These are phyloP conservation scores for Oncorhynchus tshawytscha DNA, from an alignment of 2,113 vertebrate species.

Conservation along the genomic window DNA sequence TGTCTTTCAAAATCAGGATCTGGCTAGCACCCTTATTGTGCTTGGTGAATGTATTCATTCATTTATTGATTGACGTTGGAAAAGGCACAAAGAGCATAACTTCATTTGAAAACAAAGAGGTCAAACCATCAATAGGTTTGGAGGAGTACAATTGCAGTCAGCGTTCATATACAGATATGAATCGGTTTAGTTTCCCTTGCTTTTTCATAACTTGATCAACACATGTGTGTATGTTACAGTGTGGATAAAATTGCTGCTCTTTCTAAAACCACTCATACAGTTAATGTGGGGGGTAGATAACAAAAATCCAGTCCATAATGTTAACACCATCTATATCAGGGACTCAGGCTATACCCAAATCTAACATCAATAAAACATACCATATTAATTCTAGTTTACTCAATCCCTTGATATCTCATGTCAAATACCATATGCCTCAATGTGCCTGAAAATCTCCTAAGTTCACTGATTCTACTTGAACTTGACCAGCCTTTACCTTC, in stretches of 20 bases:
- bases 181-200: background rate
- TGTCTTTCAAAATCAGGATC: slow-evolving; percentile 20
- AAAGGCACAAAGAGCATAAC: slow-evolving; percentile 23
- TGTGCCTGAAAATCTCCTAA: slow-evolving; percentile 1
- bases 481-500: slow-evolving; percentile 19
- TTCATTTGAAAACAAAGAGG: slow-evolving; percentile 8
- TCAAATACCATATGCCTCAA: slow-evolving; percentile 23
- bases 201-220: background rate
- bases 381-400: background rate
- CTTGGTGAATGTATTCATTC: slow-evolving; percentile 41
- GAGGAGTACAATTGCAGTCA: background rate
- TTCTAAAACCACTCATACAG: too few relatives aligned
- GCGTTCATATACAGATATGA: background rate
- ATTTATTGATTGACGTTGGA: slow-evolving; percentile 41
- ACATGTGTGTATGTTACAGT: background rate
- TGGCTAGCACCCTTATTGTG: background rate
- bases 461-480: slow-evolving; percentile 25
- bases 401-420: background rate
- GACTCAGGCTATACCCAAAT: background rate
- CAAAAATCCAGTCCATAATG: background rate
- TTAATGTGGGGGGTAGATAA: background rate
- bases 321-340: background rate
- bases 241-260: background rate
- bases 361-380: background rate
- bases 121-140: background rate